Conservation (phyloP, 2,113 vertebrate species). For the Platichthys flesus region DNA sequence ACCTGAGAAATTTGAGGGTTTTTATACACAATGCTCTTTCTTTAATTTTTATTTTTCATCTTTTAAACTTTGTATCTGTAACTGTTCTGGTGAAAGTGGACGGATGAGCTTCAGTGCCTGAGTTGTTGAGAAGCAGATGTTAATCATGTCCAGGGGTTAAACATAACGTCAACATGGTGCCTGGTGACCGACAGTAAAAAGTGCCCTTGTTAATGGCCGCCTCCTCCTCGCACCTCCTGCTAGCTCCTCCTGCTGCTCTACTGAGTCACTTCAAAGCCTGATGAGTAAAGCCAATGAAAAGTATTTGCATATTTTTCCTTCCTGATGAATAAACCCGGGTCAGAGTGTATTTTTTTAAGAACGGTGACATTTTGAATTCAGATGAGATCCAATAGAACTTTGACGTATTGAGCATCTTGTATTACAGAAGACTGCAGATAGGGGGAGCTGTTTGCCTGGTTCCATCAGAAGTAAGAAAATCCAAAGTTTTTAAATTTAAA, state of each 20-base stretch:
- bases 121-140: background rate
- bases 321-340: too few species aligned
- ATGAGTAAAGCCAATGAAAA: too few species aligned
- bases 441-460: too few species aligned
- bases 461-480: background rate
- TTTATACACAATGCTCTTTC: background rate
- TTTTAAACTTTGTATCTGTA: background rate
- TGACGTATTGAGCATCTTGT: background rate
- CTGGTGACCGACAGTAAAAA: too few species aligned
- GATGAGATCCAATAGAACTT: background rate
- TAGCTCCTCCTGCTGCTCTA: too few species aligned
- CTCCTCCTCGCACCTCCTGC: too few species aligned
- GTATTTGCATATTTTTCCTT: too few species aligned
- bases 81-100: slow-evolving; percentile 7
- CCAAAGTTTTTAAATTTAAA: background rate
- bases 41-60: background rate
- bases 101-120: slow-evolving; percentile 12
- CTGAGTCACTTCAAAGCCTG: too few species aligned
- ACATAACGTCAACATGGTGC: too few species aligned
- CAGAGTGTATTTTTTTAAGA: too few species aligned
- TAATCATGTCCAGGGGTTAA: background rate
- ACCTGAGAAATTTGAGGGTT: slow-evolving; percentile 25
- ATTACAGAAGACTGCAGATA: background rate
- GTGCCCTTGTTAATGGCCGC: too few species aligned
- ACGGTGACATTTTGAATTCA: too few species aligned